These are phyloP conservation scores for Eptatretus atami DNA, from an alignment of 2,797 vertebrate genomes.

Conservation along the genomic window DNA sequence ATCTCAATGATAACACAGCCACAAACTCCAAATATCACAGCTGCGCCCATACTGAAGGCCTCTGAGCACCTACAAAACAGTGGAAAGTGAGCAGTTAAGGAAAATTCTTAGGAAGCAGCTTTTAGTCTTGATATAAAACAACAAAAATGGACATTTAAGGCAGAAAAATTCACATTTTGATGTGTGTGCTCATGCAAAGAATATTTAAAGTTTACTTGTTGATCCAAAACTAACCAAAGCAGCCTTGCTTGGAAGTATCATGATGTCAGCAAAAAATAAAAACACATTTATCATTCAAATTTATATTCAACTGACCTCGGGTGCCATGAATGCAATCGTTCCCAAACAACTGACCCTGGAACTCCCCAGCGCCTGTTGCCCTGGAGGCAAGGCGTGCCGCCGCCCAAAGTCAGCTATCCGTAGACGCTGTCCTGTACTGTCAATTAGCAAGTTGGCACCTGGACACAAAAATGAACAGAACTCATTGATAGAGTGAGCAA, in stretches of 20 bases:
- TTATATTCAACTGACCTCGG: slow-evolving; percentile 25
- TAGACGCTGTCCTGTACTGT: slow-evolving; percentile 50
- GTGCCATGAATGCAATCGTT: slow-evolving; percentile 62
- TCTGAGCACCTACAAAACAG: slow-evolving; percentile 27
- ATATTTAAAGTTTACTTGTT: too few species aligned
- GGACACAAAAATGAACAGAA: slow-evolving; percentile 9
- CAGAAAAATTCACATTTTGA: too few species aligned
- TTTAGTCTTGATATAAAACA: too few species aligned
- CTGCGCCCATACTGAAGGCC: slow-evolving; percentile 58
- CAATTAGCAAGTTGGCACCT: slow-evolving; percentile 60
- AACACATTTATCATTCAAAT: too few species aligned
- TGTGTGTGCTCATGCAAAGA: too few species aligned
- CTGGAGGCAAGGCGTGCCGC: slow-evolving; percentile 45
- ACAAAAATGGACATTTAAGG: too few species aligned
- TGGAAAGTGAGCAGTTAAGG: not conserved
- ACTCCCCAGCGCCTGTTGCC: slow-evolving; percentile 54
- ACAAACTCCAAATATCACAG: slow-evolving; percentile 61
- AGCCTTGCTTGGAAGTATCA: too few species aligned
- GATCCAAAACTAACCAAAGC: too few species aligned
- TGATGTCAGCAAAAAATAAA: too few species aligned
- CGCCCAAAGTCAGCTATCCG: slow-evolving; percentile 49
- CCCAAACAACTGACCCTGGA: slow-evolving; percentile 52
- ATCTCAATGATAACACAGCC: slow-evolving; percentile 59
- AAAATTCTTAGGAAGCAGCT: too few species aligned
- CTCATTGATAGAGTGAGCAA: not conserved